phyloP scores from a whole-genome alignment of 2,888 invertebrate species.

The Homarus gammarus region DNA sequence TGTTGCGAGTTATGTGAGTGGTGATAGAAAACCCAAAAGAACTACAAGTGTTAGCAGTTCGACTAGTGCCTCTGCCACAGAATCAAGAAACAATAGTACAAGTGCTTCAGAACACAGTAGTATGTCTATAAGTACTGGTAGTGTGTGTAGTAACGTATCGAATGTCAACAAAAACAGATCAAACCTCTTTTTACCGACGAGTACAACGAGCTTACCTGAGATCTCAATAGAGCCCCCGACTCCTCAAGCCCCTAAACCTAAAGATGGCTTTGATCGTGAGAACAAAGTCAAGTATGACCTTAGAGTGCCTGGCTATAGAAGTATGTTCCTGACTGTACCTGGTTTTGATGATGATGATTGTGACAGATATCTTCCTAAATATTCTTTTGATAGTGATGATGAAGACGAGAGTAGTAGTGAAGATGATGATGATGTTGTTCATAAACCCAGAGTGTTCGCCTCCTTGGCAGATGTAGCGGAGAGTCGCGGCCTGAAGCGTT shows the following conservation, averaged over 20 bases:
- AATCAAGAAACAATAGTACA: conserved; percentile 61
- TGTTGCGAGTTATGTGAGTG: conserved; percentile 47
- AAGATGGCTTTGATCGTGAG: conserved; percentile 54
- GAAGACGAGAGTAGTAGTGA: conserved; percentile 44
- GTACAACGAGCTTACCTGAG: conserved; percentile 73
- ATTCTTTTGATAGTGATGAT: conserved; percentile 42
- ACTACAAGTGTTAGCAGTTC: conserved; percentile 53
- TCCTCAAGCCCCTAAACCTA: conserved; percentile 73
- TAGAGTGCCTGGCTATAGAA: conserved; percentile 69
- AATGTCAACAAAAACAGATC: conserved; percentile 64
- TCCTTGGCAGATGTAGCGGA: conserved; percentile 61
- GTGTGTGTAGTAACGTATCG: conserved; percentile 50
- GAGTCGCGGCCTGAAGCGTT: conserved; percentile 60
- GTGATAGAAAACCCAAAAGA: conserved; percentile 7
- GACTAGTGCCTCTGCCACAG: conserved; percentile 52
- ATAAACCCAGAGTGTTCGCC: conserved; percentile 64
- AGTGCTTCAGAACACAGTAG: conserved; percentile 71
- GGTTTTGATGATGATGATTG: conserved; percentile 63
- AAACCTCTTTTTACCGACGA: conserved; percentile 64
- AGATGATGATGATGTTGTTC: conserved; percentile 67
- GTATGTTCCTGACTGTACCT: conserved; percentile 75
- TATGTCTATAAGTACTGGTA: conserved; percentile 69
- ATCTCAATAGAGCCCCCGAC: conserved; percentile 75
- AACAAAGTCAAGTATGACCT: conserved; percentile 60
- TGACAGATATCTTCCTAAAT: conserved; percentile 66